Evolutionary conservation across 2,113 vertebrate genomes (phyloP).

Genomic region (Paraplagusia blochii): DNA sequence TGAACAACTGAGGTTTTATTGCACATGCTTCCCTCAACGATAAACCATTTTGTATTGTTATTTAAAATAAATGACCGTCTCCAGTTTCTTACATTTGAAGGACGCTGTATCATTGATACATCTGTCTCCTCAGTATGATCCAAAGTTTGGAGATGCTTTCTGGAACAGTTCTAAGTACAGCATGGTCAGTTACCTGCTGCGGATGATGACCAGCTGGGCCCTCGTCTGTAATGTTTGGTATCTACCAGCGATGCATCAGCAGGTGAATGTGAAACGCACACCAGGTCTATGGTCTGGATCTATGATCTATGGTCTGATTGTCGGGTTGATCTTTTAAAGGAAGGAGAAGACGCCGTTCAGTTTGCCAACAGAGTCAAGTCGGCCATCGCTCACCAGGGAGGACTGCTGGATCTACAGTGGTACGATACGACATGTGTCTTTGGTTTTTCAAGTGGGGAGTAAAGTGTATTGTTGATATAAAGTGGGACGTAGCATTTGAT

Average conservation of each 20-base stretch:
- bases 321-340: constrained; percentile 69
- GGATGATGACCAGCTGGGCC: constrained; percentile 99
- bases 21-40: no score
- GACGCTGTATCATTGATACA: no score
- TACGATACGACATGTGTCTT: constrained; percentile 61
- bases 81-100: no score
- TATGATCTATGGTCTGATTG: neutral
- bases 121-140: constrained; percentile 83
- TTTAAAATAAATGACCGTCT: no score
- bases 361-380: constrained; percentile 97
- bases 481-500: no score
- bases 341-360: constrained; percentile 89
- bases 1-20: neutral
- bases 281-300: no score
- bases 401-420: constrained; percentile 91
- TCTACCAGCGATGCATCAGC: constrained; percentile 87
- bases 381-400: constrained; percentile 89
- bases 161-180: constrained; percentile 97
- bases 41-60: no score
- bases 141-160: constrained; percentile 95
- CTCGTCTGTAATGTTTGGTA: constrained; percentile 97
- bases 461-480: neutral
- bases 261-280: constrained; percentile 77
- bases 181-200: constrained; percentile 90
- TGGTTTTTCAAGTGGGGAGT: neutral